Conservation (phyloP, 2,888 invertebrate genomes). For the Athrips mouffetella region DNA sequence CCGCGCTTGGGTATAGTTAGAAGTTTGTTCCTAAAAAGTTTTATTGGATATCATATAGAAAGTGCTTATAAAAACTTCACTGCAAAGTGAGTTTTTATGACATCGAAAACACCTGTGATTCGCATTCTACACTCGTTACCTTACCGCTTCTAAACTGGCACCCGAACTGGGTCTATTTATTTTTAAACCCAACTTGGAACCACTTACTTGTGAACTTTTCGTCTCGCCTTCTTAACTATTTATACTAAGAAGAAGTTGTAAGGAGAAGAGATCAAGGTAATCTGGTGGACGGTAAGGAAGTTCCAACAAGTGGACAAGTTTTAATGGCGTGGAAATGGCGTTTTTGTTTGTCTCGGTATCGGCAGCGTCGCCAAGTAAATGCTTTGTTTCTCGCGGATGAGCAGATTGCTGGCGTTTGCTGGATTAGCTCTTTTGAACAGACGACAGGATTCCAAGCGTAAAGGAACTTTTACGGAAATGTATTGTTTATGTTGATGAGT, state of each 20-base stretch:
- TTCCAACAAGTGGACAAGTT: slow-evolving; percentile 57
- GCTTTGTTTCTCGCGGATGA: slow-evolving; percentile 26
- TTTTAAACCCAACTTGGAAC: slow-evolving; percentile 46
- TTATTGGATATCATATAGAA: background rate
- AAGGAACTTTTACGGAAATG: background rate
- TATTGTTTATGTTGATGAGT: background rate
- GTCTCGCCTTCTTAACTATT: background rate
- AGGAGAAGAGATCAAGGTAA: slow-evolving; percentile 29
- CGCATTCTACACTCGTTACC: slow-evolving; percentile 1
- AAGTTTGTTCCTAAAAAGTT: too few species aligned
- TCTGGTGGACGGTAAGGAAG: slow-evolving; percentile 31
- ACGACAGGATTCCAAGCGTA: background rate
- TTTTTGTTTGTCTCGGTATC: slow-evolving; percentile 58
- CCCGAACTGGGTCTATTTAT: slow-evolving; percentile 49
- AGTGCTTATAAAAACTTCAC: background rate
- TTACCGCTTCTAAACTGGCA: slow-evolving; percentile 40
- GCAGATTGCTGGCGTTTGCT: background rate
- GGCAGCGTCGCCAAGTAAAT: slow-evolving; percentile 44
- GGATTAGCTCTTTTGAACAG: background rate
- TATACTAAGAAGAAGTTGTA: background rate
- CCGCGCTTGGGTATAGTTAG: too few species aligned
- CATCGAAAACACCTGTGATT: background rate
- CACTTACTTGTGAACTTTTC: slow-evolving; percentile 28
- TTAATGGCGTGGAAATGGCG: slow-evolving; percentile 66
- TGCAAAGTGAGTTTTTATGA: background rate